Conservation (phyloP, 2,888 invertebrate species). For the Ophion ellenae region DNA sequence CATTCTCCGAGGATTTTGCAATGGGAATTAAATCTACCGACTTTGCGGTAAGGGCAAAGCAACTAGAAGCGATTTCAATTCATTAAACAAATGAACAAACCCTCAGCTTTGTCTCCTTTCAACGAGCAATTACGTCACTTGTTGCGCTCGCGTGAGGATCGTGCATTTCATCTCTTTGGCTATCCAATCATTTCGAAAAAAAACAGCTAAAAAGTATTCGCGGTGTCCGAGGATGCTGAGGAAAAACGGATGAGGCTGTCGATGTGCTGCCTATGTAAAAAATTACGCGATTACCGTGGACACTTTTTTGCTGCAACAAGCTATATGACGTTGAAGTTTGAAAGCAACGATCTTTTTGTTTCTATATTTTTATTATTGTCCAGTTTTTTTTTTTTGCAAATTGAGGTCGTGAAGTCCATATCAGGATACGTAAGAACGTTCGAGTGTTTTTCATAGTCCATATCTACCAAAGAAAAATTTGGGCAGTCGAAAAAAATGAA, state of each 20-base stretch:
- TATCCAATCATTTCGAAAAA: background rate
- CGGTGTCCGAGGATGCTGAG: background rate
- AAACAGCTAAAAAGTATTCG: background rate
- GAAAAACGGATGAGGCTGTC: background rate
- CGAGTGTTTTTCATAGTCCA: too few relatives aligned
- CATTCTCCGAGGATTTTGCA: conserved; percentile 6
- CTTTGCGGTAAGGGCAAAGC: conserved; percentile 18
- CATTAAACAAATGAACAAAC: background rate
- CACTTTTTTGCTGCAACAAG: background rate
- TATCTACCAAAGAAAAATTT: too few relatives aligned
- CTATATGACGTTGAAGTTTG: too few relatives aligned
- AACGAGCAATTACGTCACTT: conserved; percentile 28
- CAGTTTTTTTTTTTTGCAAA: too few relatives aligned
- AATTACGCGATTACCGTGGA: background rate
- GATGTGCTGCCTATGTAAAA: background rate
- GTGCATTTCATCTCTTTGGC: background rate
- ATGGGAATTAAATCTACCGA: conserved; percentile 25
- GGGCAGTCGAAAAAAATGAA: too few relatives aligned
- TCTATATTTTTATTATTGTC: too few relatives aligned
- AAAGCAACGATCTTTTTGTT: too few relatives aligned
- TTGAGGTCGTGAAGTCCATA: too few relatives aligned
- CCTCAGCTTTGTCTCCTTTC: conserved; percentile 10
- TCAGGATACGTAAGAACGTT: too few relatives aligned
- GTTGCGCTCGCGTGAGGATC: conserved; percentile 33
- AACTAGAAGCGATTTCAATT: background rate